Conservation (phyloP, 2,888 invertebrate genomes). For the Acanthosepion lycidas region DNA sequence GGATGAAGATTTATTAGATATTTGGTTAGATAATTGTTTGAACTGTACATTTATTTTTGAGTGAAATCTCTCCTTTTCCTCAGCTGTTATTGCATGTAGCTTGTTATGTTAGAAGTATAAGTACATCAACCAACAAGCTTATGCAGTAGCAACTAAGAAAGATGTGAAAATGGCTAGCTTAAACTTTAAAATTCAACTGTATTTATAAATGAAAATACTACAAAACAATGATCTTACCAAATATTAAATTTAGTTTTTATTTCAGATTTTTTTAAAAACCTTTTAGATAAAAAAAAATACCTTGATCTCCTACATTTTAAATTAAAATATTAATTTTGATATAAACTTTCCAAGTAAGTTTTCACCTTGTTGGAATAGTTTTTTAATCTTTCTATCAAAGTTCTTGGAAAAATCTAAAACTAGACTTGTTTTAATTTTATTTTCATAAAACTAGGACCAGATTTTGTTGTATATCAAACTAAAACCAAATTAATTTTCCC, state of each 20-base stretch:
- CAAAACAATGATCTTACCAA: conserved; percentile 20
- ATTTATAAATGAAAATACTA: not conserved
- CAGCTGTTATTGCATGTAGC: conserved; percentile 2
- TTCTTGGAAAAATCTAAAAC: not conserved
- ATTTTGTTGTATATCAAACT: not conserved
- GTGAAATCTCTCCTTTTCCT: not conserved
- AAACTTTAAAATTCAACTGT: not conserved
- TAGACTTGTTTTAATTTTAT: not conserved
- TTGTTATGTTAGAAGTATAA: not conserved
- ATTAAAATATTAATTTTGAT: not conserved
- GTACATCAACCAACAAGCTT: not conserved
- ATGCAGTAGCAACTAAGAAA: not conserved
- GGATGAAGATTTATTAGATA: not conserved
- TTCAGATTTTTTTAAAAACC: not conserved
- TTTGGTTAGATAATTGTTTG: not conserved
- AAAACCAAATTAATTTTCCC: not conserved
- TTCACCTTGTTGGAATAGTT: not conserved
- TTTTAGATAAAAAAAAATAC: not conserved
- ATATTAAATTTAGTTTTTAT: not conserved
- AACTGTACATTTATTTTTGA: not conserved
- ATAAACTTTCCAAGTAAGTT: conserved; percentile 5
- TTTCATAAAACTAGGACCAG: not conserved
- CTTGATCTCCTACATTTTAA: not conserved
- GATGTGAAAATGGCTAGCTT: not conserved
- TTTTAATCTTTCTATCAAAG: not conserved